Evolutionary conservation across 1,140 invertebrate genomes (phyloP).

Genomic region (Temnothorax nylanderi): DNA sequence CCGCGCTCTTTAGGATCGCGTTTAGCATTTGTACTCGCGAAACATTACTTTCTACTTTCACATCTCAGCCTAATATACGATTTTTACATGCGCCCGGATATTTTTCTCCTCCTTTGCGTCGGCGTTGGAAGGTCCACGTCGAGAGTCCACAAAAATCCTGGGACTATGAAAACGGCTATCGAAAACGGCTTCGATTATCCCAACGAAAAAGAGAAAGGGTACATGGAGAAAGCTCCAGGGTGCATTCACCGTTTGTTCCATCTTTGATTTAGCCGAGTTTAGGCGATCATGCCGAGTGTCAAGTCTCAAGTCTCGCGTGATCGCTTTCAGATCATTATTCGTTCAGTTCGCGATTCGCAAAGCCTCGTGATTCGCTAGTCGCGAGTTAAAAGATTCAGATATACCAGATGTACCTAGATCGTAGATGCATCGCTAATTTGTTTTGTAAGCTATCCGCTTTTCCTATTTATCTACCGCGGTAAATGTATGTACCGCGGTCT

Average conservation of each 20-base stretch:
- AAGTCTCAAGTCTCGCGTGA: no score
- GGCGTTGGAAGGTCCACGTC: slow-evolving; percentile 24
- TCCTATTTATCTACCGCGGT: no score
- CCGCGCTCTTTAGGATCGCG: not conserved
- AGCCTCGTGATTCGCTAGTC: no score
- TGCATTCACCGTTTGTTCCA: not conserved
- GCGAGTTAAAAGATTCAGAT: no score
- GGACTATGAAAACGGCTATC: not conserved
- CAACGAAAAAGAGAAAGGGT: slow-evolving; percentile 11
- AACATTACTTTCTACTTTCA: slow-evolving; percentile 69
- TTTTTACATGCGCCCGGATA: slow-evolving; percentile 6
- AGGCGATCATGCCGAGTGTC: not conserved
- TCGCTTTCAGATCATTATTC: no score
- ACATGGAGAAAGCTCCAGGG: slow-evolving; percentile 44
- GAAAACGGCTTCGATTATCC: not conserved
- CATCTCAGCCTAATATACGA: slow-evolving; percentile 34
- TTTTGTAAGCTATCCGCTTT: no score
- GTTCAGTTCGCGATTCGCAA: no score
- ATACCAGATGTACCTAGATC: no score
- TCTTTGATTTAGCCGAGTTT: not conserved
- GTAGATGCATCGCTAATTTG: no score
- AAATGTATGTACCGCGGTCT: no score
- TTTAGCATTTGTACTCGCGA: slow-evolving; percentile 27
- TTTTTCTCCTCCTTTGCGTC: not conserved
- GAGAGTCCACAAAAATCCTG: not conserved